A percentile compares a stretch with the other conserved stretches of the same genome.
phyloP scores from a whole-genome alignment of 2,888 invertebrate species.

The Leucozona laternaria region DNA sequence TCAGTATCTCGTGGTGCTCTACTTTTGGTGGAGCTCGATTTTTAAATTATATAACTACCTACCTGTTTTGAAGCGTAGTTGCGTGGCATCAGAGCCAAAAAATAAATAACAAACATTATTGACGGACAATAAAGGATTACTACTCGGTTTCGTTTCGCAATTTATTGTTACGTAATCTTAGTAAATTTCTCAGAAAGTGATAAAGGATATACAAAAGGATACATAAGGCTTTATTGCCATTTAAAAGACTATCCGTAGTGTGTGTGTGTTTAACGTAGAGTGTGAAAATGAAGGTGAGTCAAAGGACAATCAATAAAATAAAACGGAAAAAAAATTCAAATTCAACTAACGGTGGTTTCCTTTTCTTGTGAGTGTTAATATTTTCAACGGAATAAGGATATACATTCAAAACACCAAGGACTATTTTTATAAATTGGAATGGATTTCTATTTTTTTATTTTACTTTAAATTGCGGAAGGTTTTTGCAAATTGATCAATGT shows the following conservation, averaged over 20 bases:
- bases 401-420: not conserved
- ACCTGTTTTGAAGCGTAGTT: conserved; percentile 52
- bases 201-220: conserved; percentile 45
- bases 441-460: not conserved
- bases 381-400: conserved; percentile 6
- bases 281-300: conserved; percentile 78
- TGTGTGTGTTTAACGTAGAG: conserved; percentile 58
- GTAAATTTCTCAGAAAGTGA: conserved; percentile 48
- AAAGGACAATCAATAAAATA: conserved; percentile 24
- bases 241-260: conserved; percentile 37
- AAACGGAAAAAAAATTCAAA: not conserved
- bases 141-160: conserved; percentile 54
- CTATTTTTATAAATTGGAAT: not conserved
- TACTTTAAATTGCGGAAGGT: not conserved
- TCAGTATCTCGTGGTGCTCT: conserved; percentile 84
- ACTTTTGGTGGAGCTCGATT: conserved; percentile 81
- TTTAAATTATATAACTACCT: conserved; percentile 46
- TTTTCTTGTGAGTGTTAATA: not conserved
- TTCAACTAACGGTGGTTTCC: not conserved
- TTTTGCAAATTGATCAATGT: not conserved
- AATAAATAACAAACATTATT: not conserved
- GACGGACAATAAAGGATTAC: conserved; percentile 65
- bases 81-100: conserved; percentile 40
- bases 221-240: conserved; percentile 21
- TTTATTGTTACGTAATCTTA: conserved; percentile 56